These are phyloP conservation scores for Harlomillsia oculata DNA, from an alignment of 1,140 invertebrate genomes.

Conservation along the genomic window DNA sequence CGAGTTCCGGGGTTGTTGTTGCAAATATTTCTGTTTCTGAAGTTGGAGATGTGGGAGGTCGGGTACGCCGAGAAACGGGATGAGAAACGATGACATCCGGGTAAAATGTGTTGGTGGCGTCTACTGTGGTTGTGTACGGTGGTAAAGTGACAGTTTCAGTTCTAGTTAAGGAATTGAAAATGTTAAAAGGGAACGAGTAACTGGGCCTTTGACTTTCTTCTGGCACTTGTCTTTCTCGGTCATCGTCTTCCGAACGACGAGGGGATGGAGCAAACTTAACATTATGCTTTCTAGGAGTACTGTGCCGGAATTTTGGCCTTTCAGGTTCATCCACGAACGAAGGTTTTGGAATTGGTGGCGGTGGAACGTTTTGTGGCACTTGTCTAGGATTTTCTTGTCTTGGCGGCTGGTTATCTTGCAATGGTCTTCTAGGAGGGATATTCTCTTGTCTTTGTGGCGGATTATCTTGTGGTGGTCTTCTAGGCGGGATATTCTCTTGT, in stretches of 20 bases:
- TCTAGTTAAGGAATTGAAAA: too few species aligned
- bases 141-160: too few species aligned
- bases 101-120: too few species aligned
- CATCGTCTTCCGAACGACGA: conserved; percentile 1
- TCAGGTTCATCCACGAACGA: background rate
- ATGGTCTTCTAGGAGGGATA: background rate
- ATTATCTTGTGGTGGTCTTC: conserved; percentile 4
- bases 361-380: background rate
- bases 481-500: background rate
- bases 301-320: conserved; percentile 27
- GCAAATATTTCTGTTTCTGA: too few species aligned
- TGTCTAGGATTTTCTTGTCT: conserved; percentile 6
- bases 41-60: too few species aligned
- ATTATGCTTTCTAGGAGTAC: conserved; percentile 32
- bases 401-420: conserved; percentile 7
- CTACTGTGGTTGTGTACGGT: too few species aligned
- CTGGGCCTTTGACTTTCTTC: conserved; percentile 25
- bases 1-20: too few species aligned
- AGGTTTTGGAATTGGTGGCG: background rate
- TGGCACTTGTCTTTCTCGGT: conserved; percentile 25
- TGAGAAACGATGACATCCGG: too few species aligned
- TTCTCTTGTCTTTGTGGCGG: conserved; percentile 4
- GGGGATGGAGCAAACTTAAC: conserved; percentile 24
- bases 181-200: conserved; percentile 10
- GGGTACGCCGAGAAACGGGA: too few species aligned